These are phyloP conservation scores for Alethe castanea DNA, from an alignment of 2,113 vertebrate species.

Conservation along the genomic window DNA sequence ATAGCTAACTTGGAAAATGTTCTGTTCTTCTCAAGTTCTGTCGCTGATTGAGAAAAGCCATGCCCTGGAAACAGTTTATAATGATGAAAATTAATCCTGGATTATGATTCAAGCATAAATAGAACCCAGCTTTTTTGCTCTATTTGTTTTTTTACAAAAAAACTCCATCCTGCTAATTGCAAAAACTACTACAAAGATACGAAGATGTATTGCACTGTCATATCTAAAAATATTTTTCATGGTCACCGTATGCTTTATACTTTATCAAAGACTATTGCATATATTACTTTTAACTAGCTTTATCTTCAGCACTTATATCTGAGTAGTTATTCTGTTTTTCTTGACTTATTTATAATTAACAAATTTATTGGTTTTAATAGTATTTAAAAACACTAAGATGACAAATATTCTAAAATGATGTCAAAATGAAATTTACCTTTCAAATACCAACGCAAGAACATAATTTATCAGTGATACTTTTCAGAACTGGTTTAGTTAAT, in stretches of 20 bases:
- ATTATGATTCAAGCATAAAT: background rate
- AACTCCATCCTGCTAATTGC: background rate
- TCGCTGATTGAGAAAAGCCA: background rate
- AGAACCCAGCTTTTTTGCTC: background rate
- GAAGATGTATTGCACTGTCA: background rate
- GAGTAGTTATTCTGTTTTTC: background rate
- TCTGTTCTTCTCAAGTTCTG: background rate
- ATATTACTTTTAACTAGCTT: background rate
- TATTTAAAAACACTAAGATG: background rate
- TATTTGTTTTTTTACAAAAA: background rate
- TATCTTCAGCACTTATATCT: background rate
- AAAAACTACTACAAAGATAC: background rate
- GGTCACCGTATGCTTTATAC: background rate
- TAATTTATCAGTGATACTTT: background rate
- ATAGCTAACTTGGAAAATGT: background rate
- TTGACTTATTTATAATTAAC: background rate
- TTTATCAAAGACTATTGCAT: background rate
- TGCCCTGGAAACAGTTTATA: background rate
- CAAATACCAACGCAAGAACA: background rate
- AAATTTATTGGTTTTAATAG: background rate
- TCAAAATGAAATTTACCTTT: background rate
- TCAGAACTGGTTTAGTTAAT: background rate
- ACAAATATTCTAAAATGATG: background rate
- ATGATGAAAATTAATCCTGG: background rate
- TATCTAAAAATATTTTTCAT: background rate